Conservation (phyloP, 37 sponge, comb jelly and placozoan species). For the Eunapius fragilis region DNA sequence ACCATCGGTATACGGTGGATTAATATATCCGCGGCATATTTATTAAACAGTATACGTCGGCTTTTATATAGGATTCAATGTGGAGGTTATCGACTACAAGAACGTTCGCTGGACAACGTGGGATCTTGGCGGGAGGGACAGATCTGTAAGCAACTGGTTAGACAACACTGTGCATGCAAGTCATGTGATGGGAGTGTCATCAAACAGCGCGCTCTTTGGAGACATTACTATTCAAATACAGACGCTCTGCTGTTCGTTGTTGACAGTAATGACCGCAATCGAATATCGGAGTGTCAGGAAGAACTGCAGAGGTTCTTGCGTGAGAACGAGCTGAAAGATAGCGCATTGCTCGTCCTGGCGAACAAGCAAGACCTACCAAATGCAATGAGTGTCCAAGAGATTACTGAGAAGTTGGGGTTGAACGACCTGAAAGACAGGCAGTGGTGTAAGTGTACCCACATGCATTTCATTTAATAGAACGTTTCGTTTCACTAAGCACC, state of each 20-base stretch:
- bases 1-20: conserved; percentile 64
- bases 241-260: conserved; percentile 85
- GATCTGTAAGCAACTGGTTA: too few relatives aligned
- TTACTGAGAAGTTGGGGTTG: conserved; percentile 37
- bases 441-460: conserved; percentile 36
- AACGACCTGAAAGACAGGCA: conserved; percentile 24
- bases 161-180: neutral
- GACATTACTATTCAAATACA: conserved; percentile 83
- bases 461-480: neutral
- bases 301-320: conserved; percentile 61
- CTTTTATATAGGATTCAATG: conserved; percentile 78
- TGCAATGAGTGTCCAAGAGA: conserved; percentile 61
- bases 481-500: neutral
- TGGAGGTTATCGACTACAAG: conserved; percentile 68
- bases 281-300: conserved; percentile 58
- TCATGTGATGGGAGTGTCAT: too few relatives aligned
- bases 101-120: conserved; percentile 62
- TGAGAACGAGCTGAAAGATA: conserved; percentile 66
- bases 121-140: conserved; percentile 74
- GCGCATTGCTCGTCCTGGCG: conserved; percentile 73
- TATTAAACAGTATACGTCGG: conserved; percentile 8
- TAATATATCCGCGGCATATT: neutral
- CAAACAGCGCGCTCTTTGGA: conserved; percentile 79
- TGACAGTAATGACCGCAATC: conserved; percentile 89
- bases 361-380: conserved; percentile 96